These are phyloP conservation scores for Drosophila nannoptera DNA, from an alignment of 1,140 invertebrate genomes.

Conservation along the genomic window DNA sequence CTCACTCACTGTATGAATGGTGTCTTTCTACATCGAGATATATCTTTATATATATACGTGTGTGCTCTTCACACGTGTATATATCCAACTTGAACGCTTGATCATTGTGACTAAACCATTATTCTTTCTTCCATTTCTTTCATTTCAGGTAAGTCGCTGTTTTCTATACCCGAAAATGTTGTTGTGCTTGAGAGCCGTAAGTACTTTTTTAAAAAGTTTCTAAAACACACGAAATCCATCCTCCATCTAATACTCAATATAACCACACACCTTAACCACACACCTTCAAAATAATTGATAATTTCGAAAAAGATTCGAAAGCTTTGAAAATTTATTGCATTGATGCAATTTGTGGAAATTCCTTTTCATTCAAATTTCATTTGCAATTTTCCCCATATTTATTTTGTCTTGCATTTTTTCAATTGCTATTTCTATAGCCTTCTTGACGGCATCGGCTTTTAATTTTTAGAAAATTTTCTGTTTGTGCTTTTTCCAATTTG, in stretches of 20 bases:
- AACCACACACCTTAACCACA: too few species aligned
- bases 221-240: too few species aligned
- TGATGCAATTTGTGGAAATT: slow-evolving; percentile 35
- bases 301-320: slow-evolving; percentile 53
- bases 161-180: slow-evolving; percentile 78
- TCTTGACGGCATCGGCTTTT: slow-evolving; percentile 39
- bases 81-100: slow-evolving; percentile 22
- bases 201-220: slow-evolving; percentile 68
- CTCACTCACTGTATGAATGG: slow-evolving; percentile 74
- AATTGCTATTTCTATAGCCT: slow-evolving; percentile 61
- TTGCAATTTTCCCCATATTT: slow-evolving; percentile 50
- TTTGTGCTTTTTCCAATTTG: slow-evolving; percentile 48
- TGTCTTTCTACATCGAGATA: slow-evolving; percentile 20
- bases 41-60: slow-evolving; percentile 19
- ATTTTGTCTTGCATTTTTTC: slow-evolving; percentile 63
- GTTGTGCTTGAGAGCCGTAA: slow-evolving; percentile 76
- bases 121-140: slow-evolving; percentile 39
- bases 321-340: slow-evolving; percentile 42
- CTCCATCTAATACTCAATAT: too few species aligned
- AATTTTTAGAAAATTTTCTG: slow-evolving; percentile 22
- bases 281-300: too few species aligned
- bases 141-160: slow-evolving; percentile 74
- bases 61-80: slow-evolving; percentile 9
- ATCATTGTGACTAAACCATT: slow-evolving; percentile 30
- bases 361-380: slow-evolving; percentile 47